Evolutionary conservation across 2,797 vertebrate genomes (phyloP).

Genomic region (Clarias fuscus): DNA sequence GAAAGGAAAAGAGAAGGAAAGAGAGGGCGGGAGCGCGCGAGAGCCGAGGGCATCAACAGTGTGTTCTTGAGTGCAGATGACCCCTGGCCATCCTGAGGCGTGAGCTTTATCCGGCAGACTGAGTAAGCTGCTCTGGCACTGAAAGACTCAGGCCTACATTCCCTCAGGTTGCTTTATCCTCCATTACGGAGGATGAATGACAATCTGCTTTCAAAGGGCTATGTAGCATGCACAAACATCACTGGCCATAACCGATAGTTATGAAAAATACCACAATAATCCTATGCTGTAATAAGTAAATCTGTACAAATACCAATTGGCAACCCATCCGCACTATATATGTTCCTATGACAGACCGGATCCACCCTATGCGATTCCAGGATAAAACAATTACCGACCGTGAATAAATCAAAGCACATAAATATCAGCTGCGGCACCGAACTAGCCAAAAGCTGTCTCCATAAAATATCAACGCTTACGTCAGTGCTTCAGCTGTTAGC

Average conservation of each 20-base stretch:
- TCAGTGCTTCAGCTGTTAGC: not conserved
- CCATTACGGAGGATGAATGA: conserved; percentile 72
- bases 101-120: conserved; percentile 77
- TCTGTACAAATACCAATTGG: not conserved
- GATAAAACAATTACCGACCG: not conserved
- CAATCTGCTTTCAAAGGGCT: conserved; percentile 68
- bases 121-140: conserved; percentile 74
- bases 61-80: conserved; percentile 75
- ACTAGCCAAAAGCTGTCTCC: not conserved
- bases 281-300: not conserved
- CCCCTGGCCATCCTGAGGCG: conserved; percentile 79
- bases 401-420: not conserved
- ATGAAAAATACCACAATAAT: conserved; percentile 30
- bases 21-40: conserved; percentile 51
- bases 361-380: not conserved
- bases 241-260: conserved; percentile 36
- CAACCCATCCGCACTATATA: not conserved
- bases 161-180: conserved; percentile 73
- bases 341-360: not conserved
- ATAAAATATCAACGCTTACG: not conserved
- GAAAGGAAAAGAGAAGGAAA: conserved; percentile 43
- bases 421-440: not conserved
- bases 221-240: conserved; percentile 44
- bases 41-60: conserved; percentile 74
- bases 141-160: conserved; percentile 71